Evolutionary conservation across 2,888 invertebrate genomes (phyloP), one percentile per base, ranked within the genome.

Genomic region (Sinohyriopsis cumingii): DNA sequence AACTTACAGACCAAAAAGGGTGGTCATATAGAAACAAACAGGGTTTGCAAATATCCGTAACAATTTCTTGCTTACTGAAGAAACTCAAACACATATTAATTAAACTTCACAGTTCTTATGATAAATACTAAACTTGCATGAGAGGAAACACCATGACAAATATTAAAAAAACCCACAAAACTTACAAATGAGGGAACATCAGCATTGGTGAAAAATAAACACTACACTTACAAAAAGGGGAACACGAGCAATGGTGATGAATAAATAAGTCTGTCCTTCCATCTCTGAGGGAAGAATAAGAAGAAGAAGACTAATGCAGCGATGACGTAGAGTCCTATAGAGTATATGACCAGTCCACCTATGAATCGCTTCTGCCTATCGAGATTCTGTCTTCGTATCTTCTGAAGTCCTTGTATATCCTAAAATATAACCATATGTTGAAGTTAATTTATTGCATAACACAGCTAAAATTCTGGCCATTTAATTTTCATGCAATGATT

Each of bases 301-400:
- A 95, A 94, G 87, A 94, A 96, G 89, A 95, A 94, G 15, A 94
- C 86, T 54, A 94, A 89, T 12, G 94, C 94, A 75, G 94, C 93
- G 59, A 95, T 87, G 61, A 95, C 92, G 83, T 92, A 92, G 18
- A 90, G 65, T 12, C 91, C 76, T n/a, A 91, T 88, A 19, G 92
- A 92, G 81, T 91, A 91, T 55, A 94, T 89, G 55, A 94, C 92
- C 67, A 97, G 93, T 82, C 94, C 93, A 59, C 95, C 95, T 64
- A 96, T 94, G 76, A 96, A 93, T 65, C 94, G 93, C 87, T 95
- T 95, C 89, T 95, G 95, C 60, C 93, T 93, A 86, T 94, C 93
- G 88, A 96, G 95, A 28, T 96, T 96, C 86, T 93, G 93, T 66
- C 93, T 92, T 24, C 94, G 93, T 91, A 94, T 95, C 86, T 94